A percentile compares a stretch with the other conserved stretches of the same genome.
Conservation (phyloP, 2,888 invertebrate species). For the Lithophane leautieri region DNA sequence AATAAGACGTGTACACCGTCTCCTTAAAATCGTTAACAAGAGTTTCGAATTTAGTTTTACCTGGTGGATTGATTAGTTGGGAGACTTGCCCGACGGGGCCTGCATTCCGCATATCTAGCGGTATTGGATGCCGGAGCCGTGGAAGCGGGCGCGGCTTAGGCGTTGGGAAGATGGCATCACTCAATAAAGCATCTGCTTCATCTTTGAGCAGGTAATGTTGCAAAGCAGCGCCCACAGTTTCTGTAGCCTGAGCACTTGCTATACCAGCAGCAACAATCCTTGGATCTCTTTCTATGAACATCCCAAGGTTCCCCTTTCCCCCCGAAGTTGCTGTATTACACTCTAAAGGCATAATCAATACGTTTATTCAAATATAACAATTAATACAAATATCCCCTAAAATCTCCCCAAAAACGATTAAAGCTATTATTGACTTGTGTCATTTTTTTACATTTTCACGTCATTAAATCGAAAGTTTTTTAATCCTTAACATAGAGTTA, state of each 20-base stretch:
- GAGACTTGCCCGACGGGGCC: constrained; percentile 75
- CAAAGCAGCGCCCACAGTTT: constrained; percentile 73
- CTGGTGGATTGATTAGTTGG: constrained; percentile 77
- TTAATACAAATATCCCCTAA: not conserved
- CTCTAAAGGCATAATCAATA: constrained; percentile 75
- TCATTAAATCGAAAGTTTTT: not conserved
- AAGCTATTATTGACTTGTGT: constrained; percentile 38
- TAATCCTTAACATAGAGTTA: not conserved
- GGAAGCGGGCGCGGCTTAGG: constrained; percentile 75
- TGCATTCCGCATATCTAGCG: constrained; percentile 76
- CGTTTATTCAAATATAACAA: constrained; percentile 24
- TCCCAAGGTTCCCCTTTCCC: constrained; percentile 84
- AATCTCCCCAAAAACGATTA: constrained; percentile 9
- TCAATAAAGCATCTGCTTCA: constrained; percentile 80
- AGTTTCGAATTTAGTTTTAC: constrained; percentile 80
- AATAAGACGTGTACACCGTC: constrained; percentile 82
- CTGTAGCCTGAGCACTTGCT: constrained; percentile 78
- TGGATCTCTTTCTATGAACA: constrained; percentile 82
- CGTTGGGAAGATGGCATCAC: constrained; percentile 80
- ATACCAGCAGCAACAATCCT: constrained; percentile 84
- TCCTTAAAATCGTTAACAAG: constrained; percentile 82
- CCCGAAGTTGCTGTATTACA: constrained; percentile 79
- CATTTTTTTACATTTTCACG: constrained; percentile 14
- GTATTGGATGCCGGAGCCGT: constrained; percentile 77
- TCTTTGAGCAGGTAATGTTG: constrained; percentile 83